Percentiles rank a stretch among this genome's conserved stretches.
These are phyloP conservation scores for Lasaia peninsularis DNA, from an alignment of 1,140 invertebrate species.

Conservation along the genomic window DNA sequence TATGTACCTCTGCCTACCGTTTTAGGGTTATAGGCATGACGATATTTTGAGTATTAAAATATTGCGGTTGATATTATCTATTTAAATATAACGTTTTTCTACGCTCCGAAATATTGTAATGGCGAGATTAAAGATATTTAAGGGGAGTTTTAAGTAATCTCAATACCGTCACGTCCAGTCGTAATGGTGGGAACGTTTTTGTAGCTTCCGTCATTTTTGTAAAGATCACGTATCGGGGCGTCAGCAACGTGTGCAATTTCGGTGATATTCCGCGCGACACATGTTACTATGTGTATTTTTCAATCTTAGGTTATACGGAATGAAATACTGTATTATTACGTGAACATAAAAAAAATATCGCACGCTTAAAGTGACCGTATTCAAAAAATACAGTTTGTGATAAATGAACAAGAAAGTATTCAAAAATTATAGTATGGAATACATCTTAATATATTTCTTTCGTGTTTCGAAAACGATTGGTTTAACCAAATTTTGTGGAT, in stretches of 20 bases:
- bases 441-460: too few relatives aligned
- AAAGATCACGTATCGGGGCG: conserved; percentile 41
- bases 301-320: conserved; percentile 41
- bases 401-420: too few relatives aligned
- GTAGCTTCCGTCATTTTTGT: conserved; percentile 18
- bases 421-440: too few relatives aligned
- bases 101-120: conserved; percentile 3
- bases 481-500: too few relatives aligned
- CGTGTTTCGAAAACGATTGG: too few relatives aligned
- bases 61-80: background rate
- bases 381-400: too few relatives aligned
- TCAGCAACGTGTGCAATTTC: conserved; percentile 42
- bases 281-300: conserved; percentile 51
- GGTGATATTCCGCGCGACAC: conserved; percentile 49
- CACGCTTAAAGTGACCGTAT: too few relatives aligned
- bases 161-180: conserved; percentile 16
- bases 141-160: conserved; percentile 17
- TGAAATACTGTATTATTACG: conserved; percentile 17
- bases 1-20: too few relatives aligned
- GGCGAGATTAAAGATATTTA: conserved; percentile 12
- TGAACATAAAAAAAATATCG: too few relatives aligned
- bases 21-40: too few relatives aligned
- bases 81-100: background rate
- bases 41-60: too few relatives aligned
- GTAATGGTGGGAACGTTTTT: conserved; percentile 17